Percentiles rank a stretch among this genome's conserved stretches.
Evolutionary conservation across 2,797 vertebrate species (phyloP).

Genomic region (Anableps anableps): DNA sequence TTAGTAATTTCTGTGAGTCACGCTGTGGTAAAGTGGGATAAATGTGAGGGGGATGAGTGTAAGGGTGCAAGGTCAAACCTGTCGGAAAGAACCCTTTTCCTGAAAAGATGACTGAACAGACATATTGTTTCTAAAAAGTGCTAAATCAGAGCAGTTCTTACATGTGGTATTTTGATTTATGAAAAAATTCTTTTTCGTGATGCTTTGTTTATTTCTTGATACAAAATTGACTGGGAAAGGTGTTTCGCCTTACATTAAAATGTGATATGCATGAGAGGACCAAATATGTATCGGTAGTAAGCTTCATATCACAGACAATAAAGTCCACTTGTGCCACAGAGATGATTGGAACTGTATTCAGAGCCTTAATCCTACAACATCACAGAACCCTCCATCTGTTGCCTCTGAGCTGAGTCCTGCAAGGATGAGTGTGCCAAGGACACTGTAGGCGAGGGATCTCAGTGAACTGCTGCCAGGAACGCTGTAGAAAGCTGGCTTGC

Average conservation of each 20-base stretch:
- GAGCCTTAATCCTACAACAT: constrained; percentile 86
- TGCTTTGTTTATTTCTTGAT: not conserved
- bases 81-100: constrained; percentile 16
- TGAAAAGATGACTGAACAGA: constrained; percentile 23
- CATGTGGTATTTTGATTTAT: not conserved
- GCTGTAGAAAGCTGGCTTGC: constrained; percentile 68
- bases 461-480: constrained; percentile 77
- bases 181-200: not conserved
- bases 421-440: constrained; percentile 83
- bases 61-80: constrained; percentile 50
- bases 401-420: constrained; percentile 82
- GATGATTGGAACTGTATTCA: constrained; percentile 82
- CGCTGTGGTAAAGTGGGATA: constrained; percentile 37
- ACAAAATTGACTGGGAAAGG: constrained; percentile 12
- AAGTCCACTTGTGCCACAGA: constrained; percentile 81
- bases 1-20: constrained; percentile 53
- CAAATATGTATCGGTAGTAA: constrained; percentile 68
- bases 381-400: constrained; percentile 88
- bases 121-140: constrained; percentile 7
- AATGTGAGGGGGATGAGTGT: constrained; percentile 33
- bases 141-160: constrained; percentile 9
- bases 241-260: constrained; percentile 20
- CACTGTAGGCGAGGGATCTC: constrained; percentile 83
- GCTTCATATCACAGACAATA: constrained; percentile 82
- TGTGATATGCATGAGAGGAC: constrained; percentile 27